Conservation (phyloP, 2,888 invertebrate genomes). For the Uloborus plumipes region DNA sequence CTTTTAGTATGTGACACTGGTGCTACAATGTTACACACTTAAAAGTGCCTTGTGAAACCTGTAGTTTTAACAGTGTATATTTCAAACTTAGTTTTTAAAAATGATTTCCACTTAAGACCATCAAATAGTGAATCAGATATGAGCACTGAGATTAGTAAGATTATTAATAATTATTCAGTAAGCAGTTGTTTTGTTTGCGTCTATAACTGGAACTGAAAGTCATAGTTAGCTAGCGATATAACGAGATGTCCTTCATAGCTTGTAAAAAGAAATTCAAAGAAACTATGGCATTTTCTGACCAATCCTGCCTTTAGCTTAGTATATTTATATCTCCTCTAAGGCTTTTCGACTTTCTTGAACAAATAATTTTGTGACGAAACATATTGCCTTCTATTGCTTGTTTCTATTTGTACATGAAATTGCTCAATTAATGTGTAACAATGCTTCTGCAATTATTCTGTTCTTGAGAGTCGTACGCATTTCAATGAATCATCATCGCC, state of each 20-base stretch:
- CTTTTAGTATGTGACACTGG: too few species aligned
- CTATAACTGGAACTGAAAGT: slow-evolving; percentile 11
- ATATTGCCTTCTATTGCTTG: slow-evolving; percentile 59
- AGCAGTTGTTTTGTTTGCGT: background rate
- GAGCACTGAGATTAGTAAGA: too few species aligned
- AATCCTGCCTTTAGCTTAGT: slow-evolving; percentile 58
- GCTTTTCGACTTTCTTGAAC: slow-evolving; percentile 53
- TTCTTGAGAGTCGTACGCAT: slow-evolving; percentile 36
- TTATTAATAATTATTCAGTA: too few species aligned
- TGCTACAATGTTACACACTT: too few species aligned
- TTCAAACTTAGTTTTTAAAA: too few species aligned
- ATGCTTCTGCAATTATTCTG: slow-evolving; percentile 38
- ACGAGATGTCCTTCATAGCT: slow-evolving; percentile 31
- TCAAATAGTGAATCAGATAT: too few species aligned
- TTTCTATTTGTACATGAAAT: slow-evolving; percentile 61
- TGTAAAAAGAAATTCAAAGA: slow-evolving; percentile 23
- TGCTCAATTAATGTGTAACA: slow-evolving; percentile 54
- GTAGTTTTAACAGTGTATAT: too few species aligned
- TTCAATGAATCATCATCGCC: too few species aligned
- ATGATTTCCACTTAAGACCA: too few species aligned
- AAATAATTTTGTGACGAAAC: slow-evolving; percentile 54
- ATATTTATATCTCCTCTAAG: slow-evolving; percentile 44
- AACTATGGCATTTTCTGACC: slow-evolving; percentile 50
- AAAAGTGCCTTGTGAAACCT: too few species aligned
- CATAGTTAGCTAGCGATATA: slow-evolving; percentile 50